These are phyloP conservation scores for Pecten maximus DNA, from an alignment of 2,888 invertebrate genomes.

Conservation along the genomic window DNA sequence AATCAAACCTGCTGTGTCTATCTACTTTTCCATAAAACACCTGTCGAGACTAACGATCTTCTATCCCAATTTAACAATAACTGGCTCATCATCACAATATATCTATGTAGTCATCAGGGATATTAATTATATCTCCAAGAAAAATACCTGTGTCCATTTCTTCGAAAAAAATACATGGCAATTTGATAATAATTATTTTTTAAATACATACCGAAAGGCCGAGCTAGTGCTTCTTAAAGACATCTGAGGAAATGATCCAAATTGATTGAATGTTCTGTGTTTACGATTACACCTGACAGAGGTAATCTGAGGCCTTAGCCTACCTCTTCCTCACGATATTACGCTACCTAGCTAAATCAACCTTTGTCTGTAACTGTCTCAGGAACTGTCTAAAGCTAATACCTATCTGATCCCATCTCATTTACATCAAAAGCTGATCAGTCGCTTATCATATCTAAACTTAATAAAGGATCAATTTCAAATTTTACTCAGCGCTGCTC, in stretches of 20 bases:
- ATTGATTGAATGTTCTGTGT: neutral
- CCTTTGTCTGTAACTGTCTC: neutral
- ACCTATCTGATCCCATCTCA: constrained; percentile 14
- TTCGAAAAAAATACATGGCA: too few relatives aligned
- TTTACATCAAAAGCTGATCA: constrained; percentile 17
- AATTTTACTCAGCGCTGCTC: neutral
- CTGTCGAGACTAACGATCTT: neutral
- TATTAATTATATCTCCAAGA: too few relatives aligned
- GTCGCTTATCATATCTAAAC: constrained; percentile 6
- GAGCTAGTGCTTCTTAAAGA: neutral
- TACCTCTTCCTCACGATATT: neutral
- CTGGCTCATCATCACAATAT: too few relatives aligned
- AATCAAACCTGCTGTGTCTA: too few relatives aligned
- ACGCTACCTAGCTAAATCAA: neutral
- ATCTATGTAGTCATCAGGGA: too few relatives aligned
- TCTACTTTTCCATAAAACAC: neutral
- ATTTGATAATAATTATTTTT: neutral
- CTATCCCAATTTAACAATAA: neutral
- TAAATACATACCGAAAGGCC: neutral
- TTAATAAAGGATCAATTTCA: constrained; percentile 33
- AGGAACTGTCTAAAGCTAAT: neutral
- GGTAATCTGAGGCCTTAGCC: neutral
- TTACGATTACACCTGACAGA: neutral
- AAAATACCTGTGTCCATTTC: too few relatives aligned
- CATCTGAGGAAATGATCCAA: neutral